phyloP scores from a whole-genome alignment of 2,797 vertebrate genomes.

The Brachymystax lenok region DNA sequence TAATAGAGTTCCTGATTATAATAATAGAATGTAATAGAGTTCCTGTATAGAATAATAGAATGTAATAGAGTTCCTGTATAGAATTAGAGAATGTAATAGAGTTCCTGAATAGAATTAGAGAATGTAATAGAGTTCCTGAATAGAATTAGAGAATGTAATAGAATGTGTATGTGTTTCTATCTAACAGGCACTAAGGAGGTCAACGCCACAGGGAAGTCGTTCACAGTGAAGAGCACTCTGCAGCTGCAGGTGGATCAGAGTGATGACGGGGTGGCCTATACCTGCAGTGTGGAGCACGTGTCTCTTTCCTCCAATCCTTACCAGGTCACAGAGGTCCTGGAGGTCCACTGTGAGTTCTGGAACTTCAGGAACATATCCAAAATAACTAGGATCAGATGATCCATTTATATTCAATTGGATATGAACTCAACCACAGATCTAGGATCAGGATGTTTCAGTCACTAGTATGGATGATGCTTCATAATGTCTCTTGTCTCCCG shows the following conservation, averaged over 20 bases:
- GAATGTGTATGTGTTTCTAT: not conserved
- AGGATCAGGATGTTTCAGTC: too few relatives aligned
- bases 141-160: too few relatives aligned
- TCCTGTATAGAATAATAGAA: too few relatives aligned
- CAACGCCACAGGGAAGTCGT: slow-evolving; percentile 90
- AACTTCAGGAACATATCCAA: not conserved
- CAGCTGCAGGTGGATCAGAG: slow-evolving; percentile 88
- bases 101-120: too few relatives aligned
- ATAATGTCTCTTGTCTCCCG: slow-evolving; percentile 19
- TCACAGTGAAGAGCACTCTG: slow-evolving; percentile 89
- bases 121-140: too few relatives aligned
- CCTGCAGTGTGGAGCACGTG: slow-evolving; percentile 94
- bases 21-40: too few relatives aligned
- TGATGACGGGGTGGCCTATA: slow-evolving; percentile 90
- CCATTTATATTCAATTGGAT: too few relatives aligned
- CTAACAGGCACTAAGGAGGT: slow-evolving; percentile 84
- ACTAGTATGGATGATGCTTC: not conserved
- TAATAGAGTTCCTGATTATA: too few relatives aligned
- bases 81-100: too few relatives aligned
- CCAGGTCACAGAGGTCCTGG: slow-evolving; percentile 93
- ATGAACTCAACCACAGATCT: too few relatives aligned
- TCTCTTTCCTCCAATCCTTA: slow-evolving; percentile 89
- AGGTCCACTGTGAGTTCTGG: slow-evolving; percentile 96
- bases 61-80: not conserved
- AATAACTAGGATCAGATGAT: too few relatives aligned